Percentiles rank a stretch among this genome's conserved stretches.
Conservation (phyloP, 2,113 vertebrate genomes). For the Pelobates fuscus region DNA sequence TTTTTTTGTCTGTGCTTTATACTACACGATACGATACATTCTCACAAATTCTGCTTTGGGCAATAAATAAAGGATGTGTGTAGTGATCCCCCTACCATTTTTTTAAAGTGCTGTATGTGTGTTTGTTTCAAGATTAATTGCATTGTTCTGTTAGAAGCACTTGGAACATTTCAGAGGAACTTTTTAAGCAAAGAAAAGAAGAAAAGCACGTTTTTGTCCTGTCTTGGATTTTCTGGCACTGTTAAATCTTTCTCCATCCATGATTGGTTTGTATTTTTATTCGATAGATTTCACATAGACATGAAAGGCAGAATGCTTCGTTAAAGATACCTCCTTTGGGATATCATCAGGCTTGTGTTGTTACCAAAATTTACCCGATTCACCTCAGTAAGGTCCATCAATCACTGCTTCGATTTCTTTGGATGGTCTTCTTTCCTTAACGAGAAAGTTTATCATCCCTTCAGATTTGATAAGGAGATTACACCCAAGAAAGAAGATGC, state of each 20-base stretch:
- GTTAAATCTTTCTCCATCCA: background rate
- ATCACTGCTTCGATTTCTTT: conserved; percentile 92
- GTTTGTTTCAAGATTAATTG: background rate
- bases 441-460: conserved; percentile 97
- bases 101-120: conserved; percentile 21
- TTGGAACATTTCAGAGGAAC: background rate
- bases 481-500: conserved; percentile 96
- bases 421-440: conserved; percentile 91
- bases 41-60: conserved; percentile 11
- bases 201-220: background rate
- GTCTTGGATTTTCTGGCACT: background rate
- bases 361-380: background rate
- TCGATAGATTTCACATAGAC: conserved; percentile 5
- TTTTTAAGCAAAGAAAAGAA: background rate
- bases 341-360: conserved; percentile 18
- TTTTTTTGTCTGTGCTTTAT: background rate
- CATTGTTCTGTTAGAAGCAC: background rate
- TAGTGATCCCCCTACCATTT: background rate
- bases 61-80: background rate
- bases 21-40: conserved; percentile 13
- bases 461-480: conserved; percentile 98
- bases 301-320: background rate
- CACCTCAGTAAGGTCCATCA: conserved; percentile 85
- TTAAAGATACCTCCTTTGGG: background rate
- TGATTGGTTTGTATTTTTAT: background rate